phyloP scores from a whole-genome alignment of 2,888 invertebrate genomes.

The Platycheirus albimanus region DNA sequence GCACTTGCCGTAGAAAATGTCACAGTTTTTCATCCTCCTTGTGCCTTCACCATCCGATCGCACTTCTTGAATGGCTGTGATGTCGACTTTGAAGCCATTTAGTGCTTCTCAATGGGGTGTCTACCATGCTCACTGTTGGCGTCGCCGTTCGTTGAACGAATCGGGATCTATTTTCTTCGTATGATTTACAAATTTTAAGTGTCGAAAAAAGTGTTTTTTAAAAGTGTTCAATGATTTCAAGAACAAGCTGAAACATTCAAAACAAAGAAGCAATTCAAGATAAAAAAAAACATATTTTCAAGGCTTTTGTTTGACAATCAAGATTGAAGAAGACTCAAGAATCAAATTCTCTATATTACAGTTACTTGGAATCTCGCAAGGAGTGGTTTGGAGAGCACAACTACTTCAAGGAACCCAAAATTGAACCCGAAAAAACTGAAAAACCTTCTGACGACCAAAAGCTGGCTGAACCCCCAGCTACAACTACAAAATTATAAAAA shows the following conservation, averaged over 20 bases:
- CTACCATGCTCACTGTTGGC: too few relatives aligned
- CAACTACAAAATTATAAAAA: constrained; percentile 29
- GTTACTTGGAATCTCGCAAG: constrained; percentile 90
- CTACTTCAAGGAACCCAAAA: constrained; percentile 82
- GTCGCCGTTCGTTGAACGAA: too few relatives aligned
- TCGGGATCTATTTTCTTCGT: too few relatives aligned
- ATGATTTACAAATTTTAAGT: too few relatives aligned
- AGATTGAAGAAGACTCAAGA: background rate
- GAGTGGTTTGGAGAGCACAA: constrained; percentile 92
- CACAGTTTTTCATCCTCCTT: too few relatives aligned
- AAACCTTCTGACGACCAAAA: constrained; percentile 29
- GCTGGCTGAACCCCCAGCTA: constrained; percentile 24
- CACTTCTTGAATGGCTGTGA: too few relatives aligned
- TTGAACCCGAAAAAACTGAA: constrained; percentile 41
- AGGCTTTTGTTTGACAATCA: background rate
- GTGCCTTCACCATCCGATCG: too few relatives aligned
- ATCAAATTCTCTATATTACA: constrained; percentile 80
- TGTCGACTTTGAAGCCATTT: too few relatives aligned
- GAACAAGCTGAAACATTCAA: too few relatives aligned
- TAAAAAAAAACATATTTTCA: background rate
- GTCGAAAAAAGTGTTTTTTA: background rate
- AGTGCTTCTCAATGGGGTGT: too few relatives aligned
- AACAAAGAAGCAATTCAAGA: background rate
- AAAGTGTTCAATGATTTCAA: background rate
- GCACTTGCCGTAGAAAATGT: too few relatives aligned